Percentiles rank a stretch among this genome's conserved stretches.
Evolutionary conservation across 2,888 invertebrate species (phyloP).

Genomic region (Helicoverpa assulta): DNA sequence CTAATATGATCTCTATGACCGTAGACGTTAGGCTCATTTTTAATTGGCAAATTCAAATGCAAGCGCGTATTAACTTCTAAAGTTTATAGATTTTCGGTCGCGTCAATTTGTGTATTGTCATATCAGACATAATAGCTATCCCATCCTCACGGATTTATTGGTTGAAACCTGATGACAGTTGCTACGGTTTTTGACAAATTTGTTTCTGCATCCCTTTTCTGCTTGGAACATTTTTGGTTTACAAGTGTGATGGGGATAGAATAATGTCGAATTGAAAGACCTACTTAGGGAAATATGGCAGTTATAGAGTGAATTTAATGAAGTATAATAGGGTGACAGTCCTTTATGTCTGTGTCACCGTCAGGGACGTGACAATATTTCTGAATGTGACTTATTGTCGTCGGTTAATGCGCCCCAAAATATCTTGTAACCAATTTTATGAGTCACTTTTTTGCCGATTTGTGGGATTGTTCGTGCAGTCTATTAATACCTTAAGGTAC

Average conservation of each 20-base stretch:
- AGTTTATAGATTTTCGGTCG: conserved; percentile 88
- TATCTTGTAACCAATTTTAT: conserved; percentile 62
- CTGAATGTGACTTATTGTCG: conserved; percentile 76
- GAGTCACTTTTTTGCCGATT: conserved; percentile 51
- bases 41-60: conserved; percentile 41
- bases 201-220: conserved; percentile 68
- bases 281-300: conserved; percentile 84
- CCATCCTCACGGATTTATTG: conserved; percentile 88
- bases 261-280: conserved; percentile 75
- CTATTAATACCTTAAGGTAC: not conserved
- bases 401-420: conserved; percentile 63
- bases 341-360: conserved; percentile 75
- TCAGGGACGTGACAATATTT: conserved; percentile 76
- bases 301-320: conserved; percentile 86
- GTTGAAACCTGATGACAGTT: conserved; percentile 87
- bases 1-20: conserved; percentile 14
- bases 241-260: conserved; percentile 65
- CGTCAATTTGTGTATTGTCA: conserved; percentile 90
- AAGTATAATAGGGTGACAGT: conserved; percentile 82
- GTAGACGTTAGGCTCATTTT: conserved; percentile 39
- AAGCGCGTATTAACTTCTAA: conserved; percentile 83
- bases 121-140: conserved; percentile 88
- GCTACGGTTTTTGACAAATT: conserved; percentile 81
- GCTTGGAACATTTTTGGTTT: conserved; percentile 32
- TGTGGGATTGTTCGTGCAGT: conserved; percentile 19